Percentiles rank a stretch among this genome's conserved stretches.
phyloP scores from a whole-genome alignment of 2,888 invertebrate genomes.

The Diarsia mendica region DNA sequence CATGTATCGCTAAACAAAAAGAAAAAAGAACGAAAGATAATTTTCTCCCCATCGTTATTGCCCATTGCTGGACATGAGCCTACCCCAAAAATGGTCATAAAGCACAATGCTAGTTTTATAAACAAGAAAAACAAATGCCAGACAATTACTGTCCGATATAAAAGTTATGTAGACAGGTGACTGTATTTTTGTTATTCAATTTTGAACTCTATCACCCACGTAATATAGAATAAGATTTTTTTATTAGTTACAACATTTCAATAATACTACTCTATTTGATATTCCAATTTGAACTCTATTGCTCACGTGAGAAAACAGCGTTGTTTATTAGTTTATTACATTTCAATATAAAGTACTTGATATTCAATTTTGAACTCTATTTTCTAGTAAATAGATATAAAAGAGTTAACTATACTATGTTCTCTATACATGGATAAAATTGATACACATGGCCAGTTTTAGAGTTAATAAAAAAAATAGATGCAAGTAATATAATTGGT shows the following conservation, averaged over 20 bases:
- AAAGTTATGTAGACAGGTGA: constrained; percentile 21
- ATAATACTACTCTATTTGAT: not conserved
- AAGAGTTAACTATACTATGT: not conserved
- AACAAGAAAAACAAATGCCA: constrained; percentile 26
- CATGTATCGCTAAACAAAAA: not conserved
- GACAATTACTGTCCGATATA: not conserved
- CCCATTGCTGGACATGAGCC: constrained; percentile 8
- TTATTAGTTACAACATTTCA: constrained; percentile 3
- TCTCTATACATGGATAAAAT: constrained; percentile 18
- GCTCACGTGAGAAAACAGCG: rapidly evolving
- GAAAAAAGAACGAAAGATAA: not conserved
- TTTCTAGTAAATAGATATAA: not conserved
- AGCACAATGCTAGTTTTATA: constrained; percentile 1
- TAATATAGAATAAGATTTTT: not conserved
- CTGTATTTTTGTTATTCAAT: not conserved
- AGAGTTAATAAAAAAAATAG: constrained; percentile 5
- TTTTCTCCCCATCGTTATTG: not conserved
- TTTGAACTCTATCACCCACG: not conserved
- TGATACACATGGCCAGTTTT: constrained; percentile 11
- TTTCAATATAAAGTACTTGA: not conserved
- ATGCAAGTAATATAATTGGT: constrained; percentile 19
- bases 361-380: not conserved
- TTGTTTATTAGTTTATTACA: not conserved
- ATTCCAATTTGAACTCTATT: not conserved
- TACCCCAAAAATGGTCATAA: constrained; percentile 2